Evolutionary conservation across 2,888 invertebrate species (phyloP).

Genomic region (Agrochola circellaris): DNA sequence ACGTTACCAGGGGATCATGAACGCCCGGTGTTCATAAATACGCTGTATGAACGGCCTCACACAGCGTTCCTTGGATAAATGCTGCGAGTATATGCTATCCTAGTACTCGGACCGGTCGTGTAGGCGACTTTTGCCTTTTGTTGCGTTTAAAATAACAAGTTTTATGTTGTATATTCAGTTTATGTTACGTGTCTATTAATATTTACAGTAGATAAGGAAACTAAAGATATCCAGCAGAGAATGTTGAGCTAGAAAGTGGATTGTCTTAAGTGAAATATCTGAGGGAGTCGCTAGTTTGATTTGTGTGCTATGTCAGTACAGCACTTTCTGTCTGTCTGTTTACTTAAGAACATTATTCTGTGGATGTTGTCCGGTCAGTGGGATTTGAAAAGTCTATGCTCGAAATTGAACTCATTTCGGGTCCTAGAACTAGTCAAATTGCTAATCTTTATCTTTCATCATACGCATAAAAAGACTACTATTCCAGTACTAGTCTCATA

Average conservation of each 20-base stretch:
- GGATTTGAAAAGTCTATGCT: not conserved
- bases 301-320: constrained; percentile 19
- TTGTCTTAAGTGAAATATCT: constrained; percentile 49
- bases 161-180: constrained; percentile 66
- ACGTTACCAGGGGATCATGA: constrained; percentile 84
- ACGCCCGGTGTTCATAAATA: constrained; percentile 86
- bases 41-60: constrained; percentile 87
- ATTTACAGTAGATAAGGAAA: constrained; percentile 66
- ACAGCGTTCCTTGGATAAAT: constrained; percentile 85
- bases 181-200: constrained; percentile 66
- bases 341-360: not conserved
- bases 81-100: constrained; percentile 70
- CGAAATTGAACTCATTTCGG: not conserved
- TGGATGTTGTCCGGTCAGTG: not conserved
- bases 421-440: not conserved
- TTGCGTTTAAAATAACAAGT: constrained; percentile 68
- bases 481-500: not conserved
- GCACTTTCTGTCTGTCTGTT: constrained; percentile 27
- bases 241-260: constrained; percentile 54
- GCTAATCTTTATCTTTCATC: not conserved
- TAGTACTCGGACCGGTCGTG: constrained; percentile 80
- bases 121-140: constrained; percentile 79
- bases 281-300: constrained; percentile 17
- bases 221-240: constrained; percentile 34
- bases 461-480: not conserved